Conservation (phyloP, 1,140 invertebrate genomes). For the Gyrodactylus salaris region DNA sequence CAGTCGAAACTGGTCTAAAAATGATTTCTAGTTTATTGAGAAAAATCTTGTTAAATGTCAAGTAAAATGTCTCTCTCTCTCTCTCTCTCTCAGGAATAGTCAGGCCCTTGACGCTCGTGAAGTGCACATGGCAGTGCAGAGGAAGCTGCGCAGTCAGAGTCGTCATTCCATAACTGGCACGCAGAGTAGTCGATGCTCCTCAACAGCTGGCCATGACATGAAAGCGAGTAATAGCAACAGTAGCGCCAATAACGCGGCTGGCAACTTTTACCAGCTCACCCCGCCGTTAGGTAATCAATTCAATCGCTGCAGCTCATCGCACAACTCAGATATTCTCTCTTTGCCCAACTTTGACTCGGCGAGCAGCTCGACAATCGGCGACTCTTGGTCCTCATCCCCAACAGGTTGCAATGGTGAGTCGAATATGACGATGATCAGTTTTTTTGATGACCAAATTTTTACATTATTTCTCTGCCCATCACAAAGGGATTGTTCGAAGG, state of each 20-base stretch:
- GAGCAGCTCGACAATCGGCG: not conserved
- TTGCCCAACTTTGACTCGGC: not conserved
- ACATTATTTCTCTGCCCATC: too few relatives aligned
- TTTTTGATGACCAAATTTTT: too few relatives aligned
- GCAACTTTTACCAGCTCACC: not conserved
- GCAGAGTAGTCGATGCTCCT: not conserved
- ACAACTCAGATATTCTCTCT: not conserved
- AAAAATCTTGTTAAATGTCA: too few relatives aligned
- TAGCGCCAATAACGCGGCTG: not conserved
- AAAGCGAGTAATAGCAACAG: not conserved
- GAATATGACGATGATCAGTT: too few relatives aligned
- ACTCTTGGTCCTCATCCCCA: not conserved
- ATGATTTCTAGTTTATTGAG: too few relatives aligned
- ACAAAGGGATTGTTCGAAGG: too few relatives aligned
- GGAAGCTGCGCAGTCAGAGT: not conserved
- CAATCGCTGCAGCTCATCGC: not conserved
- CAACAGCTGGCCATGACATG: not conserved
- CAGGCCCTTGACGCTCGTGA: not conserved
- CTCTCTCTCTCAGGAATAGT: not conserved
- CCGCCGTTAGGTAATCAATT: not conserved
- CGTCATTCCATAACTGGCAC: not conserved
- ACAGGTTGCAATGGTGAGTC: too few relatives aligned
- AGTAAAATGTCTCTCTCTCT: too few relatives aligned
- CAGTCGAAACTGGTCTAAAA: too few relatives aligned
- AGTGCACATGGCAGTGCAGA: not conserved